A percentile compares a stretch with the other conserved stretches of the same genome.
These are phyloP conservation scores for Drosophila atroscutellata DNA, from an alignment of 2,888 invertebrate genomes.

Conservation along the genomic window DNA sequence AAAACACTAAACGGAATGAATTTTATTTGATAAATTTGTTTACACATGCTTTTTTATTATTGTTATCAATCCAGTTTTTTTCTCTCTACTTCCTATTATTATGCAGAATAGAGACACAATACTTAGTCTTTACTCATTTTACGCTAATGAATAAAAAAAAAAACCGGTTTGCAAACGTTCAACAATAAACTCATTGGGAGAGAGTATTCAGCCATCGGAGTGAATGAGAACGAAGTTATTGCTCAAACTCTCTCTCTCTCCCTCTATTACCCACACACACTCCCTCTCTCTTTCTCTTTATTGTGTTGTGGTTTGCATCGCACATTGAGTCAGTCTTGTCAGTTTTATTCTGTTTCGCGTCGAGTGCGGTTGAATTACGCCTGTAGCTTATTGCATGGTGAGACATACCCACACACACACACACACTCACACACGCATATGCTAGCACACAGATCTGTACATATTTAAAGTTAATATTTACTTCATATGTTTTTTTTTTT, in stretches of 20 bases:
- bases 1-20: background rate
- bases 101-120: background rate
- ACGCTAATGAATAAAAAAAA: background rate
- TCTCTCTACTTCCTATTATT: background rate
- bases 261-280: background rate
- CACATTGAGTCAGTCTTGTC: constrained; percentile 42
- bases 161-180: constrained; percentile 24
- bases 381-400: constrained; percentile 42
- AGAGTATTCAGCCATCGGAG: constrained; percentile 39
- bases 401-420: constrained; percentile 19
- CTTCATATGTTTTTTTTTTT: constrained; percentile 4
- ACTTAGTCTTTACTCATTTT: background rate
- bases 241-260: constrained; percentile 12
- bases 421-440: background rate
- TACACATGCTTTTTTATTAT: background rate
- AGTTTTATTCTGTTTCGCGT: constrained; percentile 68
- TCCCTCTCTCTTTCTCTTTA: constrained; percentile 4
- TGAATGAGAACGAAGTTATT: constrained; percentile 6
- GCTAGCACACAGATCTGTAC: constrained; percentile 13
- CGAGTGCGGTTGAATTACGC: constrained; percentile 67
- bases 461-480: constrained; percentile 30
- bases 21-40: constrained; percentile 4
- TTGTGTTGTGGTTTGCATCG: constrained; percentile 33
- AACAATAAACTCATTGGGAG: constrained; percentile 17
- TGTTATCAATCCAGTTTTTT: background rate